Evolutionary conservation across 2,888 invertebrate genomes (phyloP), one percentile per base, ranked within the genome.

Genomic region (Thyatira batis): DNA sequence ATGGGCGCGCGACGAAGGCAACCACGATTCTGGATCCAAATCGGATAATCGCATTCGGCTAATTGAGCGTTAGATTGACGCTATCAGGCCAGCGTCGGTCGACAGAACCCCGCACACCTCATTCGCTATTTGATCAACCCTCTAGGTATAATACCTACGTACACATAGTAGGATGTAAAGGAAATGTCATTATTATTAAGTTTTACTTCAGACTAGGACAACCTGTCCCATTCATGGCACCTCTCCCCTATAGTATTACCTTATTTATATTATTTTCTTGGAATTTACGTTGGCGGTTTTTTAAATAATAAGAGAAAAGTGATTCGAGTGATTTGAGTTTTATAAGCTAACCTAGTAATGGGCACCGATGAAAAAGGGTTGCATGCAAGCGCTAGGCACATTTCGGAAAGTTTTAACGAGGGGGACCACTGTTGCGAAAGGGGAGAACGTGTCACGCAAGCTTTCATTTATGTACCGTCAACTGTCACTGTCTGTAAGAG

Each of bases 21-120:
- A 71, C 75, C 80, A 82, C 85, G 84, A 82, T 83, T 83, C 84
- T 84, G 87, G 81, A 88, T 86, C 83, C 84, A 80, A 87, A 89
- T 88, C 87, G 84, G 89, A 90, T 92, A 92, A 91, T 91, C 89
- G 89, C 86, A 87, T 90, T 89, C 84, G 79, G 78, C 81, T 92
- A 92, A 92, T 92, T 91, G 91, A 90, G 89, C 87, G 89, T 89
- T 87, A 87, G 90, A 92, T 89, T 92, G 91, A 91, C 89, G 88
- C 85, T 90, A 91, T 90, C 90, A 82, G 80, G 71, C 74, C 71
- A 75, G 65, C 67, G 67, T 61, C 65, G 65, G 64, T 67, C 67
- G 65, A 50, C 58, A 51, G 51, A 49, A 49, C 54, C 58, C 65
- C 63, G 64, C 65, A 56, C 61, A 55, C 57, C 57, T 69, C 69